These are phyloP conservation scores for Felis catus DNA, from an alignment of 2,113 vertebrate genomes.

Conservation along the genomic window F.catus_Fca126_mat1.0 CM031415.1:100988501-100989000, in stretches of 20 bases:
- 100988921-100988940: conserved; percentile 34
- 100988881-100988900: conserved; percentile 4
- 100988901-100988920: neutral
- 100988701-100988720: neutral
- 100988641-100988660: neutral
- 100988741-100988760: neutral
- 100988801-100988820: neutral
- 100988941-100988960: neutral
- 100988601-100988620: neutral
- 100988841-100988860: conserved; percentile 38
- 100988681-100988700: neutral
- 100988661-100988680: conserved; percentile 4
- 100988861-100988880: conserved; percentile 5
- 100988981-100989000: conserved; percentile 1
- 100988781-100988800: neutral
- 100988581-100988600: neutral
- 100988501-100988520: neutral
- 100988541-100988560: neutral
- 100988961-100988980: conserved; percentile 10
- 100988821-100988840: conserved; percentile 20
- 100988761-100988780: conserved; percentile 35
- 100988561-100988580: neutral
- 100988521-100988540: neutral
- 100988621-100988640: neutral
- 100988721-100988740: neutral